phyloP scores from a whole-genome alignment of 2,113 vertebrate genomes.

The Hystrix cristata region DNA sequence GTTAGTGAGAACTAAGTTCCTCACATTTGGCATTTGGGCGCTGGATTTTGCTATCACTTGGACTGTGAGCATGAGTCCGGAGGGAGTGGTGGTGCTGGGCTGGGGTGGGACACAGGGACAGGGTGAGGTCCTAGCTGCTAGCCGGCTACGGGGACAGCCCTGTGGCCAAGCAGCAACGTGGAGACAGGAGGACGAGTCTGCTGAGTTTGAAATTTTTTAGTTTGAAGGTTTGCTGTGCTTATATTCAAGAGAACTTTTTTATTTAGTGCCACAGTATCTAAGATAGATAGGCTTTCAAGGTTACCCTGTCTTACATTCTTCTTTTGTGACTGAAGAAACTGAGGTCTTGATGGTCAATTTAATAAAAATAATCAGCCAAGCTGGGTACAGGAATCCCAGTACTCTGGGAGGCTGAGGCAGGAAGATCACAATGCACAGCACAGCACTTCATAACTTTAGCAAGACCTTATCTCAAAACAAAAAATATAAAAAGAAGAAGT shows the following conservation, averaged over 20 bases:
- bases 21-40: background rate
- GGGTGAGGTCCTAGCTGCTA: background rate
- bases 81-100: rapidly evolving
- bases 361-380: background rate
- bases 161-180: background rate
- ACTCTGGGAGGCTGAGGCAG: background rate
- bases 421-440: background rate
- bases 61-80: background rate
- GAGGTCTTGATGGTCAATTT: background rate
- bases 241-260: background rate
- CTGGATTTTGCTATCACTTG: background rate
- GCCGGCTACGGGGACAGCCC: background rate
- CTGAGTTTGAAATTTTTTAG: background rate
- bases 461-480: background rate
- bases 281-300: background rate
- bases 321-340: background rate
- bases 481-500: background rate
- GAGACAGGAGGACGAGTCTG: rapidly evolving
- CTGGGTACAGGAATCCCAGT: background rate
- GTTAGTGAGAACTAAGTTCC: conserved; percentile 27
- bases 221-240: background rate
- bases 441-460: background rate
- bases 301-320: background rate
- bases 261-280: background rate
- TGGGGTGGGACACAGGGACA: background rate